Evolutionary conservation across 2,888 invertebrate species (phyloP).

Genomic region (Augiades crinisus): DNA sequence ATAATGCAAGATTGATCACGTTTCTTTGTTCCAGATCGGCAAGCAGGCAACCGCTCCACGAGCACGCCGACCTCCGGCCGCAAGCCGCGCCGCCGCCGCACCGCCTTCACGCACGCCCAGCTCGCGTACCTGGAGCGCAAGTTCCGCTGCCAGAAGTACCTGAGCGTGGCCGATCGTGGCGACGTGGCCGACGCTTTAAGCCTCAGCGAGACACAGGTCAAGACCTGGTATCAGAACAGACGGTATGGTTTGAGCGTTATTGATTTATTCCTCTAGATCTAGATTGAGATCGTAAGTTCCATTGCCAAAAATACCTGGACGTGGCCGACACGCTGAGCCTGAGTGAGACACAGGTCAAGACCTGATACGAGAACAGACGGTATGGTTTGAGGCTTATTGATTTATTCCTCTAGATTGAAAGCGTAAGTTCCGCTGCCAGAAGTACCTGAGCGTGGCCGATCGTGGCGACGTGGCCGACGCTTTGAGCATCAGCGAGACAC

Average conservation of each 20-base stretch:
- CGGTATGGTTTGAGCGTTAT: slow-evolving; percentile 83
- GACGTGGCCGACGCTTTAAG: slow-evolving; percentile 95
- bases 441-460: slow-evolving; percentile 96
- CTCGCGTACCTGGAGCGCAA: slow-evolving; percentile 95
- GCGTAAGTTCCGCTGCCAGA: slow-evolving; percentile 95
- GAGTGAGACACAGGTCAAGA: slow-evolving; percentile 99
- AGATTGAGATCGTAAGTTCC: slow-evolving; percentile 99
- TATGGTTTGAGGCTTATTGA: no score
- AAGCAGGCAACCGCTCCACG: slow-evolving; percentile 41
- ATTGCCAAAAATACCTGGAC: slow-evolving; percentile 97
- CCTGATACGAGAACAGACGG: slow-evolving; percentile 99
- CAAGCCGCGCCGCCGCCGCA: slow-evolving; percentile 91
- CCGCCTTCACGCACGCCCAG: slow-evolving; percentile 97
- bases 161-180: slow-evolving; percentile 95
- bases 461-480: slow-evolving; percentile 96
- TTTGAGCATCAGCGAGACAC: slow-evolving; percentile 94
- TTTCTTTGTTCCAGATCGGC: slow-evolving; percentile 46
- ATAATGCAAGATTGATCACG: neutral
- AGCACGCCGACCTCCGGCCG: slow-evolving; percentile 77
- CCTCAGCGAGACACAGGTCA: slow-evolving; percentile 96
- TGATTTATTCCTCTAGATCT: no score
- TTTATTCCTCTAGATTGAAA: no score
- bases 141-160: slow-evolving; percentile 96
- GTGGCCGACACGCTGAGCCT: slow-evolving; percentile 97
- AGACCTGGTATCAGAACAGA: slow-evolving; percentile 97